Conservation (phyloP, 2,113 vertebrate genomes). For the Corapipo altera region DNA sequence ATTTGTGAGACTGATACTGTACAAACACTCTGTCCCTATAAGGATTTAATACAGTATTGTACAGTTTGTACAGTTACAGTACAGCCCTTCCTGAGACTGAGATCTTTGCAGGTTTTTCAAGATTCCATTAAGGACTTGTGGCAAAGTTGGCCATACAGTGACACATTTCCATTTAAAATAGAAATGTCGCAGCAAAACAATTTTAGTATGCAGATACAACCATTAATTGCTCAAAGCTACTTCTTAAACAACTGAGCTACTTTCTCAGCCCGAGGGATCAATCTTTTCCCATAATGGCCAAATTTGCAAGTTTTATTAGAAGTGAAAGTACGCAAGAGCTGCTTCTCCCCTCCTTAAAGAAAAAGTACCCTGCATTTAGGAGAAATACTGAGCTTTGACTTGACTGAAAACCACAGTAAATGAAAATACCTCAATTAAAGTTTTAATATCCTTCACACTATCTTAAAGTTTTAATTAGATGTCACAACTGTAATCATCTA, state of each 20-base stretch:
- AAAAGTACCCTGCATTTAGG: not conserved
- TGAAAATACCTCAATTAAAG: not conserved
- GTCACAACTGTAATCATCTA: not conserved
- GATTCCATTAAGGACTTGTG: not conserved
- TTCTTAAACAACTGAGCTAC: constrained; percentile 16
- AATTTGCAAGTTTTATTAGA: not conserved
- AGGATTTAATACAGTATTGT: not conserved
- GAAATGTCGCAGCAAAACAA: not conserved
- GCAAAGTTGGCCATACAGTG: not conserved
- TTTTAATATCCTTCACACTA: not conserved
- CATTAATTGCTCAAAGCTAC: constrained; percentile 11
- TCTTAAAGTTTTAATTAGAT: not conserved
- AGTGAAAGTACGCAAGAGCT: not conserved
- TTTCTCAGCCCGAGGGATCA: not conserved
- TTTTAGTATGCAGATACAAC: not conserved
- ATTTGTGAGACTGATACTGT: not conserved
- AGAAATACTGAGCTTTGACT: not conserved
- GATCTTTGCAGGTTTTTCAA: not conserved
- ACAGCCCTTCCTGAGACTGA: not conserved
- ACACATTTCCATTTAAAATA: constrained; percentile 29
- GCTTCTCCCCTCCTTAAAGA: not conserved
- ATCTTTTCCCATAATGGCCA: not conserved
- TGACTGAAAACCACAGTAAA: not conserved
- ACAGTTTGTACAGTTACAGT: not conserved
- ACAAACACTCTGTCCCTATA: not conserved